Conservation (phyloP, 2,888 invertebrate genomes). For the Meloe dianella region DNA sequence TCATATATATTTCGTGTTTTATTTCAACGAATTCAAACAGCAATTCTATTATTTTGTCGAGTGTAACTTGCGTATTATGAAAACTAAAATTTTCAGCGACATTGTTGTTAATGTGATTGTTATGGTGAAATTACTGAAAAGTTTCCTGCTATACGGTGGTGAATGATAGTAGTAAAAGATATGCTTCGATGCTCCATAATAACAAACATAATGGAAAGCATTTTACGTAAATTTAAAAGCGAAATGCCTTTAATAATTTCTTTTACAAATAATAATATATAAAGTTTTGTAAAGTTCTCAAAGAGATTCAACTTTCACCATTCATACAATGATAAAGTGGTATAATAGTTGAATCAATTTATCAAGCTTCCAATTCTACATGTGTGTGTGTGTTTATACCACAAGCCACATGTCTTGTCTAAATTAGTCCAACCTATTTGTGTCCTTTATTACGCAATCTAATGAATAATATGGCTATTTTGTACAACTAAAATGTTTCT, state of each 20-base stretch:
- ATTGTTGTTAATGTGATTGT: background rate
- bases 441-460: background rate
- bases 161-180: too few relatives aligned
- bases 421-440: background rate
- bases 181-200: background rate
- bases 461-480: too few relatives aligned
- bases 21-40: background rate
- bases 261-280: background rate
- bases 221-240: background rate
- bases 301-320: background rate
- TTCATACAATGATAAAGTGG: background rate
- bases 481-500: conserved; percentile 15
- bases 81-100: too few relatives aligned
- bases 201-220: background rate
- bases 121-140: background rate
- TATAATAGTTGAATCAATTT: conserved; percentile 6
- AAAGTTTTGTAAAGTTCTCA: background rate
- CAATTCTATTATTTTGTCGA: background rate
- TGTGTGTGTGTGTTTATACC: background rate
- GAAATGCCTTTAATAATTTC: background rate
- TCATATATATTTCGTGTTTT: too few relatives aligned
- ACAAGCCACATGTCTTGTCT: conserved; percentile 15
- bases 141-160: background rate
- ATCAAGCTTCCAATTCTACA: conserved; percentile 16
- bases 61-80: too few relatives aligned